These are phyloP conservation scores for Eubucco bourcierii DNA, from an alignment of 2,113 vertebrate genomes.

Conservation along the genomic window DNA sequence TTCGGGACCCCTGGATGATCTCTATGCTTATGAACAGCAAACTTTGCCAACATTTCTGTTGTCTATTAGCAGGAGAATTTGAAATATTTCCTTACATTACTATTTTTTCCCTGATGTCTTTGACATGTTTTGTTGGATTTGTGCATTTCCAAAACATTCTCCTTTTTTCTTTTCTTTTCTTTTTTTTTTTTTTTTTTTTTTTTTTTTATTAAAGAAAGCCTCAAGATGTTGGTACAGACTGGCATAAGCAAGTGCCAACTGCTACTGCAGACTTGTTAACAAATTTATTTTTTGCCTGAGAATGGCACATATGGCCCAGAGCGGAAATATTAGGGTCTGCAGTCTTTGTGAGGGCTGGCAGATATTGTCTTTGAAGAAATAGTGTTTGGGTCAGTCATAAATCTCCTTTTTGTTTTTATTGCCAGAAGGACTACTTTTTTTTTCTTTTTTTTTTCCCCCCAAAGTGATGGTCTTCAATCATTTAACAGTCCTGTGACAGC, in stretches of 20 bases:
- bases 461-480: constrained; percentile 8
- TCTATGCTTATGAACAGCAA: constrained; percentile 15
- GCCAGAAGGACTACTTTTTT: not conserved
- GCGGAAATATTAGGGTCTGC: constrained; percentile 76
- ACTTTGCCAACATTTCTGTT: constrained; percentile 64
- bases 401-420: constrained; percentile 3
- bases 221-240: constrained; percentile 80
- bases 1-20: constrained; percentile 64
- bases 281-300: constrained; percentile 74
- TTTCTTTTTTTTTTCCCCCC: not conserved
- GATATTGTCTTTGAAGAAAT: constrained; percentile 60
- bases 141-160: not conserved
- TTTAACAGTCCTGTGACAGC: not conserved
- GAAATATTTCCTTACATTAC: constrained; percentile 41
- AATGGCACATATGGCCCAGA: constrained; percentile 77
- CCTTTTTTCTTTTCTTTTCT: not conserved
- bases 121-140: not conserved
- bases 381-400: not conserved
- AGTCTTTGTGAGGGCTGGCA: constrained; percentile 73
- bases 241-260: constrained; percentile 73
- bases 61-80: constrained; percentile 52
- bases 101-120: not conserved
- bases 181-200: not conserved
- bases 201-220: constrained; percentile 58
- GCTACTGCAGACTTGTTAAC: constrained; percentile 76